A percentile compares a stretch with the other conserved stretches of the same genome.
Evolutionary conservation across 2,888 invertebrate species (phyloP).

Genomic region (Orthosia incerta): DNA sequence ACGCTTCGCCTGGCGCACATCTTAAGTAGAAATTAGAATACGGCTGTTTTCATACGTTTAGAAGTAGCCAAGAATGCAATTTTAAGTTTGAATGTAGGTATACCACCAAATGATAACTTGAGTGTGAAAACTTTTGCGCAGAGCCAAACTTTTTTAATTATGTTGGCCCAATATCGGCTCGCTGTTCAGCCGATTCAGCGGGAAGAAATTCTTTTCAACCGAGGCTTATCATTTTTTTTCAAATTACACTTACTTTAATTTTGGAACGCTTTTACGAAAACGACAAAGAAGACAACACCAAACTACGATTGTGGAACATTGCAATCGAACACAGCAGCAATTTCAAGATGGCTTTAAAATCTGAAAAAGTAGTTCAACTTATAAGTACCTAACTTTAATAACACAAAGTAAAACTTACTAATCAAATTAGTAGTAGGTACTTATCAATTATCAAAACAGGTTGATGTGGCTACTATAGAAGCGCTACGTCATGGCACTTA

Average conservation of each 20-base stretch:
- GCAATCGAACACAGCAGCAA: neutral
- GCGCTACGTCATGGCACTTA: conserved; percentile 38
- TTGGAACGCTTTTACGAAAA: conserved; percentile 30
- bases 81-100: conserved; percentile 41
- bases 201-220: conserved; percentile 58
- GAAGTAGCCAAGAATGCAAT: conserved; percentile 51
- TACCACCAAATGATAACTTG: conserved; percentile 56
- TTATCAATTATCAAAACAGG: conserved; percentile 30
- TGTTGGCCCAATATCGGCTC: conserved; percentile 68
- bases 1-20: conserved; percentile 31
- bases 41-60: conserved; percentile 39
- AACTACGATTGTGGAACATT: neutral
- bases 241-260: conserved; percentile 46
- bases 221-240: conserved; percentile 54
- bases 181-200: conserved; percentile 55
- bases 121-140: conserved; percentile 61
- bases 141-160: conserved; percentile 75
- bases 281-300: neutral
- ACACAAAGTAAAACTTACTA: neutral
- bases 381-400: neutral
- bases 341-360: conserved; percentile 1
- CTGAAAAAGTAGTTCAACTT: neutral
- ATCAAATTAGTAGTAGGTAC: neutral
- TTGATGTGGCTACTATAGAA: conserved; percentile 15
- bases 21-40: conserved; percentile 52